Evolutionary conservation across 2,113 vertebrate species (phyloP).

Genomic region (Etheostoma cragini): DNA sequence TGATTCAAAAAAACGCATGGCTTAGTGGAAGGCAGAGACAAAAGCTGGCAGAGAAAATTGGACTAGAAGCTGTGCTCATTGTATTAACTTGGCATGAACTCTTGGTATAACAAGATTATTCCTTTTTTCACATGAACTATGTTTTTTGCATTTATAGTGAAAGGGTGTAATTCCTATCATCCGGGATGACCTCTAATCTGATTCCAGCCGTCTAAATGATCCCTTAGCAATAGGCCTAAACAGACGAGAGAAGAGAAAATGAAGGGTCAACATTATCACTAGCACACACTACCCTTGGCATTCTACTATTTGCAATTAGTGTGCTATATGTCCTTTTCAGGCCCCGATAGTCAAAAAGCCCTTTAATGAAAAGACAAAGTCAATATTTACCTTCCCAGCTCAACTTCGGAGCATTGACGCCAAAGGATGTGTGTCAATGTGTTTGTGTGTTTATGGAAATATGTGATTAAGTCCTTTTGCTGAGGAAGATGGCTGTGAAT

Average conservation of each 20-base stretch:
- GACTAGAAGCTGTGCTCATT: slow-evolving; percentile 65
- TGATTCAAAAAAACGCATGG: slow-evolving; percentile 52
- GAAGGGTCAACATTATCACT: slow-evolving; percentile 44
- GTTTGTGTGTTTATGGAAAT: slow-evolving; percentile 76
- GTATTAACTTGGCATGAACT: slow-evolving; percentile 73
- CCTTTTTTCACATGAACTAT: slow-evolving; percentile 62
- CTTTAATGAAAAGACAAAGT: slow-evolving; percentile 69
- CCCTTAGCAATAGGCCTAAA: slow-evolving; percentile 26
- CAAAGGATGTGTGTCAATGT: slow-evolving; percentile 65
- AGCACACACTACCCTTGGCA: slow-evolving; percentile 19
- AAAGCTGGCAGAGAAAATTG: slow-evolving; percentile 66
- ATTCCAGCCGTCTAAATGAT: slow-evolving; percentile 31
- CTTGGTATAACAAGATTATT: slow-evolving; percentile 75
- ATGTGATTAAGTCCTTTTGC: slow-evolving; percentile 57
- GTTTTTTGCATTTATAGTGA: slow-evolving; percentile 49
- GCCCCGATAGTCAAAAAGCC: slow-evolving; percentile 41
- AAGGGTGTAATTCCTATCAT: slow-evolving; percentile 61
- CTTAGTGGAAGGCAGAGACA: slow-evolving; percentile 66
- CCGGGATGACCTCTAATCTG: slow-evolving; percentile 58
- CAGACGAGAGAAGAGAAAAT: slow-evolving; percentile 11
- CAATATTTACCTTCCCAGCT: slow-evolving; percentile 69
- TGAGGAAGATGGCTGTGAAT: slow-evolving; percentile 55
- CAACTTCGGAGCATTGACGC: slow-evolving; percentile 41
- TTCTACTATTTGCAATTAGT: slow-evolving; percentile 30
- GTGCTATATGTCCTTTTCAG: slow-evolving; percentile 44